These are phyloP conservation scores for Tragelaphus strepsiceros DNA, from an alignment of 2,113 vertebrate species.

Conservation along the genomic window DNA sequence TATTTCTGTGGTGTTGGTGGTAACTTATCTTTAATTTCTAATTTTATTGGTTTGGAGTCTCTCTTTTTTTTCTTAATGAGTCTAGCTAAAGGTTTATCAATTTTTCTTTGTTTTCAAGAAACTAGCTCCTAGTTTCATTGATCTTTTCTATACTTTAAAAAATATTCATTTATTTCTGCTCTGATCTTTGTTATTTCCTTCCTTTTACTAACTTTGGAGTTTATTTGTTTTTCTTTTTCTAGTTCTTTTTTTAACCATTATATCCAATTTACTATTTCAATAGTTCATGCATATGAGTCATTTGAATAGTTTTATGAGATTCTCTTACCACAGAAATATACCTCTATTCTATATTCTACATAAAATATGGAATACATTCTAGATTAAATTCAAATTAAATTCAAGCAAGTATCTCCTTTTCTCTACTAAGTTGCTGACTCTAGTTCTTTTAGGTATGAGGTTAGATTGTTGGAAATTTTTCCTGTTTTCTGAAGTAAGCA, in stretches of 20 bases:
- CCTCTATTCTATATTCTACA: neutral
- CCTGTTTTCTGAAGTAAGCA: neutral
- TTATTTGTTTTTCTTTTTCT: neutral
- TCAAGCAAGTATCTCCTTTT: neutral
- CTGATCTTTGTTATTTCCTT: neutral
- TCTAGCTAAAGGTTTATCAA: neutral
- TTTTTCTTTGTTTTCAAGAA: neutral
- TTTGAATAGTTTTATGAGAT: neutral
- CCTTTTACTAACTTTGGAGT: neutral
- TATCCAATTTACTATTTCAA: neutral
- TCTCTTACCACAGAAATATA: neutral
- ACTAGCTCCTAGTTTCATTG: neutral
- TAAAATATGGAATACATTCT: neutral
- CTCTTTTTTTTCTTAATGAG: neutral
- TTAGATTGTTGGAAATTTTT: neutral
- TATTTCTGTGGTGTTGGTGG: neutral
- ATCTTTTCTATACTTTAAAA: neutral
- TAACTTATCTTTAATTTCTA: neutral
- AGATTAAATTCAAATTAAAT: neutral
- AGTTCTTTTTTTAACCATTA: neutral
- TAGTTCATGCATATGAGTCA: neutral
- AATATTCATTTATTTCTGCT: neutral
- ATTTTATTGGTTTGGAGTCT: neutral
- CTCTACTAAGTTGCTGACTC: neutral
- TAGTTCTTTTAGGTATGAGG: neutral